phyloP scores from a whole-genome alignment of 2,113 vertebrate genomes.

The Delphinus delphis region DNA sequence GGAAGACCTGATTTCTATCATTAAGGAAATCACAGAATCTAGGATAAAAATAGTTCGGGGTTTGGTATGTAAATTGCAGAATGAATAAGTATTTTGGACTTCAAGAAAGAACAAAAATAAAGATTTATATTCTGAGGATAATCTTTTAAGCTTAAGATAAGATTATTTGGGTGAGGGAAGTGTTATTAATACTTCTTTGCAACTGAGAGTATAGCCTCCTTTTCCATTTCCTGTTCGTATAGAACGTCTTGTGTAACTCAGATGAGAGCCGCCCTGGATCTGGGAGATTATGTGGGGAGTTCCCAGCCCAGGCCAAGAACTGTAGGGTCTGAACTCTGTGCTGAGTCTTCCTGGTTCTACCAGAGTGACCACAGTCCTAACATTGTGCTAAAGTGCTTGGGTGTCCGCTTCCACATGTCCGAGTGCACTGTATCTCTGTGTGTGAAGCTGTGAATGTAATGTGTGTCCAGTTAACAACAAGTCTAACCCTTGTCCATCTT shows the following conservation, averaged over 20 bases:
- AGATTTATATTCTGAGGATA: neutral
- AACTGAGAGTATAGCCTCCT: neutral
- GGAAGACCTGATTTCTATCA: neutral
- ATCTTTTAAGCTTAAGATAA: neutral
- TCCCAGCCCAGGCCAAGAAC: neutral
- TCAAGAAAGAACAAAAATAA: neutral
- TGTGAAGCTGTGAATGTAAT: neutral
- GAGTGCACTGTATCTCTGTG: accelerated
- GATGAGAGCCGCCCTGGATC: neutral
- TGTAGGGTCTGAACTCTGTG: neutral
- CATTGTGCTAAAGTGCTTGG: neutral
- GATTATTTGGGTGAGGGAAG: neutral
- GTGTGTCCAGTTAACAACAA: accelerated
- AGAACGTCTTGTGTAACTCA: neutral
- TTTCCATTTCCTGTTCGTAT: neutral
- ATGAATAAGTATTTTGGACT: neutral
- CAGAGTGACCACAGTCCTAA: neutral
- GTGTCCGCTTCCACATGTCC: neutral
- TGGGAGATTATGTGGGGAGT: neutral
- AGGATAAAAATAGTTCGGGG: neutral
- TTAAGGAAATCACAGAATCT: neutral
- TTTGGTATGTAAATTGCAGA: neutral
- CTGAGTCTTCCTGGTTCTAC: neutral
- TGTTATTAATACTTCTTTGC: neutral
- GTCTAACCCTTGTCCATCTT: neutral